Evolutionary conservation across 1,140 invertebrate genomes (phyloP).

Genomic region (Leptinotarsa lineolata): DNA sequence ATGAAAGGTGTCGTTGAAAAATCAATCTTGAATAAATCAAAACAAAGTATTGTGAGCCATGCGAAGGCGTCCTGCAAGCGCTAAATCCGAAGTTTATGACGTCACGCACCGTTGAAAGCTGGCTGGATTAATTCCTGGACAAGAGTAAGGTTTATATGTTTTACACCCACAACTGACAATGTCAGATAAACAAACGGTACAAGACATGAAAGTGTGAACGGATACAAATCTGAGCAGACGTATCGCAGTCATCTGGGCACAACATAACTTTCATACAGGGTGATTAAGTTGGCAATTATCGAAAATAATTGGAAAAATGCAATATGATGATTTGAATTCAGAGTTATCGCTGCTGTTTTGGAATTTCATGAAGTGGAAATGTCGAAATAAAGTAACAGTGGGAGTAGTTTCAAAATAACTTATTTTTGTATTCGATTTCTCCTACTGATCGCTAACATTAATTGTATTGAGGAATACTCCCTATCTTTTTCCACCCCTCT

Average conservation of each 20-base stretch:
- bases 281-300: not conserved
- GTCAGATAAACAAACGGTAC: conserved; percentile 10
- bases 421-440: too few species aligned
- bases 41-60: not conserved
- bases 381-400: too few species aligned
- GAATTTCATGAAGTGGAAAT: too few species aligned
- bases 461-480: too few species aligned
- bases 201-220: conserved; percentile 19
- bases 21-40: not conserved
- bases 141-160: conserved; percentile 17
- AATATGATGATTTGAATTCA: too few species aligned
- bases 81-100: conserved; percentile 3
- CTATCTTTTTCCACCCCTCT: too few species aligned
- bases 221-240: conserved; percentile 16
- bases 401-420: too few species aligned
- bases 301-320: too few species aligned
- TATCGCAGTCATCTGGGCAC: not conserved
- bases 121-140: conserved; percentile 10
- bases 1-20: not conserved
- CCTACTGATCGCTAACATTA: too few species aligned
- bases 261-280: not conserved
- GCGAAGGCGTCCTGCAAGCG: not conserved
- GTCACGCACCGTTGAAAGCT: not conserved
- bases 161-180: conserved; percentile 17
- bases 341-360: too few species aligned